Percentiles rank a stretch among this genome's conserved stretches.
phyloP scores from a whole-genome alignment of 1,140 invertebrate genomes.

The Meloidogyne chitwoodi region DNA sequence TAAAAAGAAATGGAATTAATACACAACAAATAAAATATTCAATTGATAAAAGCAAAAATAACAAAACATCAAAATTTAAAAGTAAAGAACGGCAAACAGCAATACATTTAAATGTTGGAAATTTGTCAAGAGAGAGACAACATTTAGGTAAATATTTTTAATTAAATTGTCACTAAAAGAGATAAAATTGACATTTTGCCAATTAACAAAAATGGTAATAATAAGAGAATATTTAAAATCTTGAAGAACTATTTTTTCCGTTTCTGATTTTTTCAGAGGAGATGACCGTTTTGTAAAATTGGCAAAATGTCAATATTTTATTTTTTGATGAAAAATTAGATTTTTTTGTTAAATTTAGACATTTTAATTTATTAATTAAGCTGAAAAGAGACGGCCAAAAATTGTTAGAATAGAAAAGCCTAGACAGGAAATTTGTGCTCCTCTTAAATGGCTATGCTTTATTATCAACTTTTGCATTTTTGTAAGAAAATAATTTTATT shows the following conservation, averaged over 20 bases:
- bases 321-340: no score
- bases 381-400: neutral
- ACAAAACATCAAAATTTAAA: neutral
- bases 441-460: conserved; percentile 58
- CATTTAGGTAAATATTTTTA: neutral
- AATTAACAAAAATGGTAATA: no score
- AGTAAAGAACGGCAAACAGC: neutral
- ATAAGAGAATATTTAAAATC: no score
- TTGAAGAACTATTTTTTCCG: no score
- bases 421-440: conserved; percentile 57
- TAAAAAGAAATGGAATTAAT: neutral
- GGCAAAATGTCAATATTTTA: no score
- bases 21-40: neutral
- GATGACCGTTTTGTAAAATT: no score
- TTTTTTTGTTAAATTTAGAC: neutral
- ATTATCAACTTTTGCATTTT: conserved; percentile 58
- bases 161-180: no score
- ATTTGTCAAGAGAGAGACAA: neutral
- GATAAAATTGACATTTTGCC: no score
- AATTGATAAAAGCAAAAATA: neutral
- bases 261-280: no score
- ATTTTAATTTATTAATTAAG: neutral
- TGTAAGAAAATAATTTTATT: conserved; percentile 43
- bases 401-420: conserved; percentile 34
- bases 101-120: neutral